Percentiles rank a stretch among this genome's conserved stretches.
Evolutionary conservation across 1,140 invertebrate genomes (phyloP).

Genomic region (Aradophagus sp.): DNA sequence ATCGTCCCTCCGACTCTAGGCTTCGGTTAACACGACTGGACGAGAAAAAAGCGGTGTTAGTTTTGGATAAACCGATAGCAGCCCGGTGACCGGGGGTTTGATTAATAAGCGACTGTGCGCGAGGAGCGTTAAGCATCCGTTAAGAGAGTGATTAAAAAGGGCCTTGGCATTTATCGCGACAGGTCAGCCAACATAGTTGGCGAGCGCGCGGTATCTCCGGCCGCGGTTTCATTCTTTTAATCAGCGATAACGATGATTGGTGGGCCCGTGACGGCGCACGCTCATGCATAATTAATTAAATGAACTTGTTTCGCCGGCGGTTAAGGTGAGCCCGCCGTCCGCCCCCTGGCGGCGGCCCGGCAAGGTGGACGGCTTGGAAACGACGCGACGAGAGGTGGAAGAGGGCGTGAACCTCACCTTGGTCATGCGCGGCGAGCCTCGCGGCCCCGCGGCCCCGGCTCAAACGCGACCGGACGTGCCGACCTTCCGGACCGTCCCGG

Average conservation of each 20-base stretch:
- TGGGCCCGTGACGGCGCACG: slow-evolving; percentile 52
- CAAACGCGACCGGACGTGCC: slow-evolving; percentile 51
- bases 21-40: too few relatives aligned
- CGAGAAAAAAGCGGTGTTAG: too few relatives aligned
- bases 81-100: too few relatives aligned
- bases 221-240: slow-evolving; percentile 52
- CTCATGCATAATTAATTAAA: slow-evolving; percentile 73
- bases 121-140: slow-evolving; percentile 2
- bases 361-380: slow-evolving; percentile 60
- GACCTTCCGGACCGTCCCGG: slow-evolving; percentile 28
- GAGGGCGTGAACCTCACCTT: slow-evolving; percentile 65
- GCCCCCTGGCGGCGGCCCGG: slow-evolving; percentile 20
- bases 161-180: slow-evolving; percentile 20
- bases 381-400: slow-evolving; percentile 62
- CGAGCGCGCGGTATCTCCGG: slow-evolving; percentile 17
- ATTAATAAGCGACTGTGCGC: too few relatives aligned
- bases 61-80: too few relatives aligned
- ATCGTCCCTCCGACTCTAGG: too few relatives aligned
- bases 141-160: slow-evolving; percentile 15
- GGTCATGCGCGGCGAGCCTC: slow-evolving; percentile 63
- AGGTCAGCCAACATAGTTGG: slow-evolving; percentile 20
- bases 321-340: slow-evolving; percentile 57
- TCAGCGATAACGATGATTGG: slow-evolving; percentile 63
- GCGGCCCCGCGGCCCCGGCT: slow-evolving; percentile 12
- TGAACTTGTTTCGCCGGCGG: slow-evolving; percentile 67